phyloP scores from a whole-genome alignment of 2,797 vertebrate genomes.

The Sebastes hopkinsi region DNA sequence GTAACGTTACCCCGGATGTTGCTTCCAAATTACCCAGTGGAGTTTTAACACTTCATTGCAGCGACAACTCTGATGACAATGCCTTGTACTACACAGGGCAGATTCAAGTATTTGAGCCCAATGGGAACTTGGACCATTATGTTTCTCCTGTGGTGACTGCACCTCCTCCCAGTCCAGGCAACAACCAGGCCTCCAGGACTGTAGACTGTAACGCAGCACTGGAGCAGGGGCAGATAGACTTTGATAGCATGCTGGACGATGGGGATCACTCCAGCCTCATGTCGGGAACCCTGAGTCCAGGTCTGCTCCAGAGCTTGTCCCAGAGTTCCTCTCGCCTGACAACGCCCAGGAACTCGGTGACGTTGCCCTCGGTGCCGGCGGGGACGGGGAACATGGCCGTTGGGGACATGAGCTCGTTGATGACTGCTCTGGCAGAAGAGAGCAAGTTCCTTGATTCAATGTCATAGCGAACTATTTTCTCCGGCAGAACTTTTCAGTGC shows the following conservation, averaged over 20 bases:
- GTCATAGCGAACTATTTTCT: too few relatives aligned
- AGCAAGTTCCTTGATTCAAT: constrained; percentile 89
- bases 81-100: constrained; percentile 88
- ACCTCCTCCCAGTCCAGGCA: constrained; percentile 61
- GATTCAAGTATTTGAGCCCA: constrained; percentile 89
- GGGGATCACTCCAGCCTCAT: constrained; percentile 91
- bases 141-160: background rate
- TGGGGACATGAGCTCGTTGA: constrained; percentile 94
- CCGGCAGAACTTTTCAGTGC: background rate
- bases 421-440: constrained; percentile 90
- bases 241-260: constrained; percentile 91
- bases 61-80: constrained; percentile 42
- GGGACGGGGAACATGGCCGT: constrained; percentile 94
- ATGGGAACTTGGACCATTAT: constrained; percentile 69
- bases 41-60: background rate
- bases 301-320: constrained; percentile 89
- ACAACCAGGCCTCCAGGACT: constrained; percentile 84
- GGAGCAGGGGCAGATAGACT: constrained; percentile 88
- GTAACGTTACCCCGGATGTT: constrained; percentile 71
- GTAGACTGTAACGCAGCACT: constrained; percentile 80
- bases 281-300: constrained; percentile 90
- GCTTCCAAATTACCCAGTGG: constrained; percentile 68
- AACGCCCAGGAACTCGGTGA: constrained; percentile 89
- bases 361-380: constrained; percentile 82
- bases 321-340: constrained; percentile 92